Percentiles rank a stretch among this genome's conserved stretches.
These are phyloP conservation scores for Colletes gigas DNA, from an alignment of 1,140 invertebrate genomes.

Conservation along the genomic window DNA sequence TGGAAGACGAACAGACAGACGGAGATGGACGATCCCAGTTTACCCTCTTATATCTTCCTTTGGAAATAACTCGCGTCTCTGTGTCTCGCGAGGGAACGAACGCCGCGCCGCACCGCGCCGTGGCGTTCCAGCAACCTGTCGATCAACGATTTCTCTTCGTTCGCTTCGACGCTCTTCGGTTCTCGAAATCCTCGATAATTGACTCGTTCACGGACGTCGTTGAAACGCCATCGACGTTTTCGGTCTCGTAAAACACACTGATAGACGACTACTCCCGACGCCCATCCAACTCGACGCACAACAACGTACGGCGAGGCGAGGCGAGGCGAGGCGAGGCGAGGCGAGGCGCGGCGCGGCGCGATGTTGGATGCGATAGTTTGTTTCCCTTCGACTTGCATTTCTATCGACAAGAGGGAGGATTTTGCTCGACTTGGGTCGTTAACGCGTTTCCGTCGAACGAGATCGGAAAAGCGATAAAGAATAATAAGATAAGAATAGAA, in stretches of 20 bases:
- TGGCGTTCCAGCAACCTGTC: neutral
- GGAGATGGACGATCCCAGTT: constrained; percentile 3
- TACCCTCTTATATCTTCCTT: neutral
- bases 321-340: too few relatives aligned
- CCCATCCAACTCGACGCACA: neutral
- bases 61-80: neutral
- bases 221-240: constrained; percentile 18
- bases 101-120: too few relatives aligned
- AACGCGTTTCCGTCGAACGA: too few relatives aligned
- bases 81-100: too few relatives aligned
- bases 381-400: too few relatives aligned
- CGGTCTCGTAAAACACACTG: constrained; percentile 10
- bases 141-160: neutral
- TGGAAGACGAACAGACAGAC: neutral
- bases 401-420: too few relatives aligned
- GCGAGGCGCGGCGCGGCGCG: too few relatives aligned
- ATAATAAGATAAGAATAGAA: too few relatives aligned
- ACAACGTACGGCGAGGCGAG: too few relatives aligned
- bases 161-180: neutral
- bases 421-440: too few relatives aligned
- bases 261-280: constrained; percentile 17
- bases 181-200: constrained; percentile 13
- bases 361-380: too few relatives aligned
- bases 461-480: too few relatives aligned
- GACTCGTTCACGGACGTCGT: constrained; percentile 8